Base-by-base conservation (phyloP, 2,113 vertebrate genomes). In the Suricata suricatta region DNA sequence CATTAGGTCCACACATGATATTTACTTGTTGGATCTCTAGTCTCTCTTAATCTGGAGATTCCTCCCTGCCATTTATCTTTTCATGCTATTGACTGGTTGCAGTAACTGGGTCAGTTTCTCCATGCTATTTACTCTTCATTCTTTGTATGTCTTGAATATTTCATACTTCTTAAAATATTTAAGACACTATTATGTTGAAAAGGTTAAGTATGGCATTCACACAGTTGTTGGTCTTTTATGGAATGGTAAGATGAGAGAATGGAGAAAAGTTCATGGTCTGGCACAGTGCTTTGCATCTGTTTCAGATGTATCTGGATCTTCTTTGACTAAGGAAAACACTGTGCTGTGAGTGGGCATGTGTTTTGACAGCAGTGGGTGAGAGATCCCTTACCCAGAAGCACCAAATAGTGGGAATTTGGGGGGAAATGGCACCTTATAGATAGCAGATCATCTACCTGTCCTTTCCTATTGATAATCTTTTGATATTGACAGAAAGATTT, bases 121-220 rank as follows among this genome's bases (percentile, higher is more conserved):
- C 88, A 63, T 38, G 44, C 63, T 87, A 10, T 87, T 95, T 91
- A 69, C 82, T 90, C 74, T 96, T 89, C 60, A 76, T 76, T 89
- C 23, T 95, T 94, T 92, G n/a, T 76, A 57, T 87, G 63, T 83
- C 25, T 84, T 90, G 38, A 94, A 97, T 96, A 95, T 92, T 95
- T 47, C 9, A 64, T 31, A n/a, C 31, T 72, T 95, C 95, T 72
- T 47, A 74, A 96, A 97, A 92, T 97, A 97, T 95, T 96, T 92
- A 94, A 96, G 80, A 92, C 3, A 29, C 52, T 74, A 86, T 97
- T 97, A 89, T 94, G 69, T 63, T 90, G 76, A 83, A 97, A 96
- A 97, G 52, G 84, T 95, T 97, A 93, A 82, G 52, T 71, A 52
- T 25, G 11, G 3, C 60, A 86, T 66, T 92, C 31, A 81, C 74